A percentile compares a stretch with the other conserved stretches of the same genome.
Evolutionary conservation across 2,113 vertebrate genomes (phyloP).

Genomic region (Dasypus novemcinctus): DNA sequence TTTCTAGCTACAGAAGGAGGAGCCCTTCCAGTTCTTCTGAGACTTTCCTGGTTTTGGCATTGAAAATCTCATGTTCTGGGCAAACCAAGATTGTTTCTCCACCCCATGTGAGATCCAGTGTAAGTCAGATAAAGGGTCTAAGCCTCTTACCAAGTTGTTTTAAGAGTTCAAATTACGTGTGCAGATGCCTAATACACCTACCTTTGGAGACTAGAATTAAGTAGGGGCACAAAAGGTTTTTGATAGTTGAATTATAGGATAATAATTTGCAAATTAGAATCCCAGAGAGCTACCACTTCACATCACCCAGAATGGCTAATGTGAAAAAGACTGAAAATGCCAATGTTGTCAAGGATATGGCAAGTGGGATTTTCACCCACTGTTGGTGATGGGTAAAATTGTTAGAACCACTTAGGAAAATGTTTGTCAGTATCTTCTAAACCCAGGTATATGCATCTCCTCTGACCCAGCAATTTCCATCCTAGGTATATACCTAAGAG

Average conservation of each 20-base stretch:
- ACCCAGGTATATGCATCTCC: background rate
- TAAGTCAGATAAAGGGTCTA: background rate
- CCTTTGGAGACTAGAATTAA: background rate
- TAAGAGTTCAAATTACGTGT: too few species aligned
- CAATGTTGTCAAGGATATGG: background rate
- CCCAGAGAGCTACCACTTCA: background rate
- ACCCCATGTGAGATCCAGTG: background rate
- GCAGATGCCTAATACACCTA: background rate
- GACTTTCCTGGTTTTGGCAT: background rate
- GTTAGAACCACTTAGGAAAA: background rate
- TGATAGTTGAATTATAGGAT: background rate
- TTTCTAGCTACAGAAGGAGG: background rate
- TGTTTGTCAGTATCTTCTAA: background rate
- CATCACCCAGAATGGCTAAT: background rate
- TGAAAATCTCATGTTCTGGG: background rate
- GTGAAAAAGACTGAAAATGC: background rate
- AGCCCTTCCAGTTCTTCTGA: background rate
- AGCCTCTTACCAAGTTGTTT: background rate
- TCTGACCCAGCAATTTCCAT: background rate
- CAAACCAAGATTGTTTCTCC: background rate
- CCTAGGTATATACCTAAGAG: background rate
- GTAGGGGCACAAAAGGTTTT: background rate
- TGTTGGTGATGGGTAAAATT: background rate
- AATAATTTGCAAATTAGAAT: background rate
- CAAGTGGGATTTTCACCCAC: background rate